phyloP scores from a whole-genome alignment of 2,113 vertebrate species.

The Periophthalmodon schlosseri region DNA sequence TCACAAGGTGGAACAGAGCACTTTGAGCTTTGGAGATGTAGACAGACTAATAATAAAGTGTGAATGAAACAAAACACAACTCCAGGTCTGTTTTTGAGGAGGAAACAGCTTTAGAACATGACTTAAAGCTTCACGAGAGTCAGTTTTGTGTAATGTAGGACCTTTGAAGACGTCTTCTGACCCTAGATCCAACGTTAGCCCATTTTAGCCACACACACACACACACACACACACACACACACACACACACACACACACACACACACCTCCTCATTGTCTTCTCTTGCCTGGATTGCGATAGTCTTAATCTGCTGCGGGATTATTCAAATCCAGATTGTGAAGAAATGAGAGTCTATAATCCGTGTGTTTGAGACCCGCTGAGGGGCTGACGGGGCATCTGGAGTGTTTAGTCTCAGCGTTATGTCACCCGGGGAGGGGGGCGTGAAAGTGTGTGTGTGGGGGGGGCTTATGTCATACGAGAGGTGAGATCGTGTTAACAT shows the following conservation, averaged over 20 bases:
- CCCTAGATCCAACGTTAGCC: constrained; percentile 35
- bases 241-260: constrained; percentile 6
- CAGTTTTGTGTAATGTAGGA: too few species aligned
- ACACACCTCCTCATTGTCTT: constrained; percentile 77
- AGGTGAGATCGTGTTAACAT: constrained; percentile 41
- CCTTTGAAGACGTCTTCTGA: constrained; percentile 55
- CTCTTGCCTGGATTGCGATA: constrained; percentile 47
- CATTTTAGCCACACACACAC: not conserved
- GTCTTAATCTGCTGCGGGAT: constrained; percentile 71
- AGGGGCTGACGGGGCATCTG: constrained; percentile 47
- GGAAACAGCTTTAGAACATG: too few species aligned
- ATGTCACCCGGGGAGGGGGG: constrained; percentile 33
- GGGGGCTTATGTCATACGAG: constrained; percentile 38
- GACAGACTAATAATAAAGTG: too few species aligned
- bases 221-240: not conserved
- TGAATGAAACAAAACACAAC: too few species aligned
- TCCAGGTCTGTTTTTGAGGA: too few species aligned
- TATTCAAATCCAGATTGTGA: constrained; percentile 76
- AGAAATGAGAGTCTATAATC: constrained; percentile 73
- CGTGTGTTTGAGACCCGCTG: constrained; percentile 53
- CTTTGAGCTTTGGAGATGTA: too few species aligned
- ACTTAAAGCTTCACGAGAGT: too few species aligned
- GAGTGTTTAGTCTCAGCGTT: constrained; percentile 44
- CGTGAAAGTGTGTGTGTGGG: constrained; percentile 18
- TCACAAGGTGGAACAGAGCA: too few species aligned